These are phyloP conservation scores for Bucorvus abyssinicus DNA, from an alignment of 2,797 vertebrate species.

Conservation along the genomic window DNA sequence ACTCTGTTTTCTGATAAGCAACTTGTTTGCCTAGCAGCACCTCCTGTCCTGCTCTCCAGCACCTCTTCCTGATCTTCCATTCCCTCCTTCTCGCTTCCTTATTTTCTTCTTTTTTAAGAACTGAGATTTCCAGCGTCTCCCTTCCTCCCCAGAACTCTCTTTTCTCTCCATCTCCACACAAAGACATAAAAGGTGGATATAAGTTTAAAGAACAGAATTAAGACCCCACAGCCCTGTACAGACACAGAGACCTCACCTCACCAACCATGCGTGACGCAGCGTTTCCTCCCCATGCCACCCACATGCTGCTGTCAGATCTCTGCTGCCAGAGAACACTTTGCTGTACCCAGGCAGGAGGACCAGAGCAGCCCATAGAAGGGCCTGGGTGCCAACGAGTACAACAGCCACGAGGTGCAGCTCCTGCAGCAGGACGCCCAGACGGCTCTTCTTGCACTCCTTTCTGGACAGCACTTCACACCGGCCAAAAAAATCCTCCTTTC, in stretches of 20 bases:
- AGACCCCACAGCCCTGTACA: neutral
- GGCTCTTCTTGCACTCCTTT: neutral
- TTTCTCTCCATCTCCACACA: neutral
- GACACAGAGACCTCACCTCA: fast-evolving
- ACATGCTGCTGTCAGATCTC: neutral
- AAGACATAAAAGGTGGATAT: neutral
- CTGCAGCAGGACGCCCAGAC: neutral
- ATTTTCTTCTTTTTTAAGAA: neutral
- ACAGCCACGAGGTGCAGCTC: neutral
- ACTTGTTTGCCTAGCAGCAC: neutral
- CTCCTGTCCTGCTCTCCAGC: neutral
- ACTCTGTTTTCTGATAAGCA: neutral
- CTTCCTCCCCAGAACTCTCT: neutral
- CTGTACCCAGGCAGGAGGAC: fast-evolving
- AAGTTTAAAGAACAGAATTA: neutral
- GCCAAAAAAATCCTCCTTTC: neutral
- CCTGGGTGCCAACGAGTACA: neutral
- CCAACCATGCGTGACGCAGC: fast-evolving
- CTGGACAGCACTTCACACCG: neutral
- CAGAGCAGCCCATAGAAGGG: neutral
- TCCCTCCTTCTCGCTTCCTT: neutral
- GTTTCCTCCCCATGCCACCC: neutral
- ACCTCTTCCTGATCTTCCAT: neutral
- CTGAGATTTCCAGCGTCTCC: neutral
- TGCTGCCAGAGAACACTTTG: fast-evolving